Base-by-base conservation (phyloP, 2,888 invertebrate species). In the Slavum lentiscoides region DNA sequence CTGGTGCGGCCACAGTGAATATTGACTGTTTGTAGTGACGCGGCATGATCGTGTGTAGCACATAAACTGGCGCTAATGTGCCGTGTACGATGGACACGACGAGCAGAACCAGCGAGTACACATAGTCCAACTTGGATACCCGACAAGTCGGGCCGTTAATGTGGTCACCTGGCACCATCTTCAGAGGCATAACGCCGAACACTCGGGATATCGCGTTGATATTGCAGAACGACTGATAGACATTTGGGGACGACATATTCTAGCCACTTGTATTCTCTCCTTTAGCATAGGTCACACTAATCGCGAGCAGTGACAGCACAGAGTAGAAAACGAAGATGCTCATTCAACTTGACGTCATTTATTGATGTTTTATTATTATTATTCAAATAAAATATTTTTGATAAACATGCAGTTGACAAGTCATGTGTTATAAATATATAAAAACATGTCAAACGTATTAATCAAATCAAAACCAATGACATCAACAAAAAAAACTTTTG, bases 161-260 rank as follows among this genome's bases (percentile, higher is more conserved):
- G 17, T 19, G 19, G 21, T 53, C 61, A 0, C 82, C 82, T 2
- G 62, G 39, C 15, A 30, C 37, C 55, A 83, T 75, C n/a, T 62
- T 81, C 7, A 82, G 39, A 0, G 83, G 83, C 82, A 83, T 83
- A 17, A 83, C 83, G 21, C 82, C 83, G 43, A 83, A 83, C 21
- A 82, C 21, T 23, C 82, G 76, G 5, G 83, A 82, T 43, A 83
- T 30, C 8, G 68, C 53, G 23, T 81, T 83, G 3, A 83, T 81
- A 0, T 39, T 59, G 6, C 74, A 58, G 49, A 83, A 82, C 15
- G 83, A 75, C 55, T 62, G 68, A 49, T 74, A 82, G 13, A 83
- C 67, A 17, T 70, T 74, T 4, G 82, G 67, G 5, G 49, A 55
- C 4, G 64, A 43, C 69, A 75, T 75, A 6, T n/a, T 23, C 43